Base-by-base conservation (phyloP, 37 sponge, comb jelly and placozoan genomes). In the Hormiphora californensis region DNA sequence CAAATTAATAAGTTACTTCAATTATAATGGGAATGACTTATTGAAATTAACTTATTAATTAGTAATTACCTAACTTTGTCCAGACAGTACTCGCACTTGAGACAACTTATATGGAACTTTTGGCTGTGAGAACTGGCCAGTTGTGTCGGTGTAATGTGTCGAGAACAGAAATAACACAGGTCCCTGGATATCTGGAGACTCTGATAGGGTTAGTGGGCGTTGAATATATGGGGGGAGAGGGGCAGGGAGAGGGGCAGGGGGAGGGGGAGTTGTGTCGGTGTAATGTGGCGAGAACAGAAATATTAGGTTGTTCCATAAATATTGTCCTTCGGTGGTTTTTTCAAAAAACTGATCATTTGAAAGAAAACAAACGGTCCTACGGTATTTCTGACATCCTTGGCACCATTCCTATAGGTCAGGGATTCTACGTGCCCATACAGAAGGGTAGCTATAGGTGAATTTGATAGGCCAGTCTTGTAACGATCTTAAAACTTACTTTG, bases 101-200 rank as follows among this genome's bases (percentile, higher is more conserved):
- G 67, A 17, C 67, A 65, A 17, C 67, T 65, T 35, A 19, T 19
- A 28, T 65, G 67, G 38, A 65, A 65, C 67, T 65, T 65, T 7
- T 36, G 4, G 37, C 67, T 38, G 37, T 65, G 33, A 9, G 67
- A 65, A 39, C 38, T 36, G 33, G 67, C 35, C 36, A 65, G 67
- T 28, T 65, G 37, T 27, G 32, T 38, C 5, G 67, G 67, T 21
- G 67, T 65, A 7, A 65, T 65, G 67, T 65, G 67, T 11, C 67
- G 67, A 2, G 33, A 27, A 33, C 67, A 65, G 67, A 65, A 65
- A 39, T 65, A 65, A 31, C 67, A 65, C 67, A 65, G 32, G 67
- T 65, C 67, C 1, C 38, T 35, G 67, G 67, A 65, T 65, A 65
- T 65, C 67, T 65, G 67, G 3, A 65, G 35, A 65, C 67, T 65